Evolutionary conservation across 2,113 vertebrate species (phyloP), one percentile per base, ranked within the genome.

Genomic region (Cynocephalus volans): DNA sequence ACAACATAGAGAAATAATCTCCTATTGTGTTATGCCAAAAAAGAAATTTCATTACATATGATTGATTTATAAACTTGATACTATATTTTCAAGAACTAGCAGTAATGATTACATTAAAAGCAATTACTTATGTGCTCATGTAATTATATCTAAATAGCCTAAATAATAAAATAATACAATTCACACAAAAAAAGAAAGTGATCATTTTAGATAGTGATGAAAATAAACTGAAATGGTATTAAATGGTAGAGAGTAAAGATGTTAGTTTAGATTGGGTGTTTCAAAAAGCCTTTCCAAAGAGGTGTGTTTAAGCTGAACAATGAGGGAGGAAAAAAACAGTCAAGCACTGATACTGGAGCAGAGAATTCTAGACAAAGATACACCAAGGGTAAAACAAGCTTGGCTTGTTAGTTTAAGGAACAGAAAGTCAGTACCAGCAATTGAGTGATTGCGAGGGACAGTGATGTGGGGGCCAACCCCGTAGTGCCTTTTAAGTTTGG

Each of bases 131-230:
- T 14, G 48, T 82, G 24, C 36, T 92, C 10, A 21, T 82, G 4
- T 85, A 95, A 94, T 92, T 94, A 19, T 70, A 62, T 81, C 15
- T 85, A 95, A 96, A 88, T 72, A 84, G 23, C 13, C 50, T 92
- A n/a, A n/a, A n/a, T n/a, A n/a, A n/a, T n/a, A n/a, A n/a, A n/a
- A n/a, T n/a, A n/a, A n/a, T n/a, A 45, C 36, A 86, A 48, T 1
- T n/a, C n/a, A n/a, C n/a, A n/a, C n/a, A n/a, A n/a, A n/a, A 52
- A 75, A 19, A 77, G 50, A 10, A 45, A 50, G 24, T 18, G 28
- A 28, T 28, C 36, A 11, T 28, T 82, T 62, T 28, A 82, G 24
- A 45, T 28, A 82, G 58, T 18, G 24, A 60, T 60, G 18, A 82
- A 82, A 64, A 60, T 62, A 82, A 62, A 62, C 58, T 62, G 45